Evolutionary conservation across 2,797 vertebrate genomes (phyloP).

Genomic region (Leptatherina wallacei): DNA sequence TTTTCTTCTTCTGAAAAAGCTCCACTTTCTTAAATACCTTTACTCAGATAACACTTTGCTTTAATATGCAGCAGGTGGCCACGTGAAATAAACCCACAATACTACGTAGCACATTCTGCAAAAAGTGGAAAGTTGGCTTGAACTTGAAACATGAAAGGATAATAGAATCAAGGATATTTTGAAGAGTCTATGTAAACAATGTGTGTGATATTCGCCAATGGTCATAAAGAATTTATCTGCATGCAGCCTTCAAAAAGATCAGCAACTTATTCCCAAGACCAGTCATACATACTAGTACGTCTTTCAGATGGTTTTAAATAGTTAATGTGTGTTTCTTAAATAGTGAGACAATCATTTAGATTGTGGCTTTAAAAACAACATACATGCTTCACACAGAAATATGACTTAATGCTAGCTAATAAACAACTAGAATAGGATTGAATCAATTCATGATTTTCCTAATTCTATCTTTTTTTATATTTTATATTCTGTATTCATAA

Average conservation of each 20-base stretch:
- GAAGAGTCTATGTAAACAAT: conserved; percentile 73
- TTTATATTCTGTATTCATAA: neutral
- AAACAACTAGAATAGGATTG: neutral
- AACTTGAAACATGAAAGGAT: conserved; percentile 52
- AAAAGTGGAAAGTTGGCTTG: conserved; percentile 18
- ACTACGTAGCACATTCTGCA: conserved; percentile 15
- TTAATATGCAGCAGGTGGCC: conserved; percentile 18
- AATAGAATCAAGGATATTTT: conserved; percentile 61
- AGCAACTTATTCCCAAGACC: conserved; percentile 62
- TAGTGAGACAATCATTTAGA: conserved; percentile 66
- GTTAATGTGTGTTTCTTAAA: conserved; percentile 53
- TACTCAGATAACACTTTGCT: conserved; percentile 17
- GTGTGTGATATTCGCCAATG: conserved; percentile 67
- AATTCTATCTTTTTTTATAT: neutral
- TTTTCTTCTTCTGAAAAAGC: conserved; percentile 14
- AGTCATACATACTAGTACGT: conserved; percentile 70
- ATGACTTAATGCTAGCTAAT: conserved; percentile 24
- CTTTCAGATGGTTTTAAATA: conserved; percentile 61
- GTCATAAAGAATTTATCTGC: conserved; percentile 75
- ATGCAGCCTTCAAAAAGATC: conserved; percentile 67
- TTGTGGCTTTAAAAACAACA: conserved; percentile 60
- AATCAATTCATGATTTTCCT: neutral
- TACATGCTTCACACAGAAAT: conserved; percentile 33
- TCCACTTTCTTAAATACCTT: conserved; percentile 7
- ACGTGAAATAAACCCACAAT: conserved; percentile 11